Base-by-base conservation (phyloP, 2,888 invertebrate genomes). In the Xestia c-nigrum region DNA sequence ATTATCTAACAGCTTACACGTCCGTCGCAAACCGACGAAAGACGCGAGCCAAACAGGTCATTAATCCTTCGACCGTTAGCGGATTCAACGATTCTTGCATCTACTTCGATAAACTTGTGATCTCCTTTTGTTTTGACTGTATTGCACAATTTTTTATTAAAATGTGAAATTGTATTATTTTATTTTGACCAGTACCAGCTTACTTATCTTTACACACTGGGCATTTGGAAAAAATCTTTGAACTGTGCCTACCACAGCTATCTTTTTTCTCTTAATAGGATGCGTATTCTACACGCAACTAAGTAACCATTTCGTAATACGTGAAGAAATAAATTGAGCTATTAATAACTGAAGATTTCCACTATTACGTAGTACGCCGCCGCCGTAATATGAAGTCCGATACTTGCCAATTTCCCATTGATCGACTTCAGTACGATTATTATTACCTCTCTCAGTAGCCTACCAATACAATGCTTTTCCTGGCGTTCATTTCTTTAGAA, bases 31-130 rank as follows among this genome's bases (percentile, higher is more conserved):
- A 24, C 67, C 43, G 61, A 69, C 72, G 40, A 77, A 87, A 78
- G 76, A 76, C 69, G 66, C 40, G 61, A 78, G 65, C 74, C 86
- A 76, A 82, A 70, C 81, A 67, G 88, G 86, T 89, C 87, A 87
- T 76, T 89, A 89, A 75, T 81, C 89, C 84, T 78, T 81, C 76
- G 89, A 87, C 86, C 89, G 88, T 80, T 78, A 81, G 69, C n/a
- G 43, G 19, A 65, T 65, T 55, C 46, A 63, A 74, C 50, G 31
- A 46, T 59, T 65, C n/a, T 52, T 65, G 52, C 46, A 75, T 72
- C 63, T 66, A 67, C 55, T 61, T 70, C 72, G 66, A 83, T 84
- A 75, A 78, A 75, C 70, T 19, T 66, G 59, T 43, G 64, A 72
- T 65, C 50, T 72, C 43, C 52, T 59, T 72, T 74, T 81, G 81